Percentiles rank a stretch among this genome's conserved stretches.
Evolutionary conservation across 2,113 vertebrate species (phyloP).

Genomic region (Sapayoa aenigma): DNA sequence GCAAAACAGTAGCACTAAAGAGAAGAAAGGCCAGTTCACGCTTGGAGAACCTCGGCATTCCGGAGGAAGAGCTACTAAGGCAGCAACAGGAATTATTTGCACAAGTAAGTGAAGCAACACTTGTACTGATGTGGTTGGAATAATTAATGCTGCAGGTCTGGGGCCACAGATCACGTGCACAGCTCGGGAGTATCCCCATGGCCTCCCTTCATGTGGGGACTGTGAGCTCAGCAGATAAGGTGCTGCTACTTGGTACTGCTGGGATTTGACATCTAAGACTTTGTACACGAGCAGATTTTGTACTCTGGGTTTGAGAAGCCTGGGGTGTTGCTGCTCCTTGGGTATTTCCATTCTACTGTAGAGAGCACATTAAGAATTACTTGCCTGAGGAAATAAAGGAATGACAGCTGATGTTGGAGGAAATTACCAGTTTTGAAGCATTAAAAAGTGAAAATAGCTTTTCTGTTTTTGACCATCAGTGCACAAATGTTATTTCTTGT

Average conservation of each 20-base stretch:
- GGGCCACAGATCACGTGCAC: not conserved
- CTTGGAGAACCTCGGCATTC: constrained; percentile 97
- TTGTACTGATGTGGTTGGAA: not conserved
- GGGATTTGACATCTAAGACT: not conserved
- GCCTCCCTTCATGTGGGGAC: not conserved
- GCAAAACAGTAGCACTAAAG: constrained; percentile 98
- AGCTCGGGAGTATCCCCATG: not conserved
- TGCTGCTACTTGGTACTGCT: not conserved
- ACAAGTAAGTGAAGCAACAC: constrained; percentile 82
- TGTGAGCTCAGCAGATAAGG: not conserved
- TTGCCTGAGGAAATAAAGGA: not conserved
- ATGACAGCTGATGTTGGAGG: not conserved
- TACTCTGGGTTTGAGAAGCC: not conserved
- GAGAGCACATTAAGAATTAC: not conserved
- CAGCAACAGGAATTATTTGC: constrained; percentile 98
- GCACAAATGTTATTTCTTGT: not conserved
- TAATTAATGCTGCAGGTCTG: not conserved
- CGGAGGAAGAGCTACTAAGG: constrained; percentile 94
- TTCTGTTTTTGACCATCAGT: not conserved
- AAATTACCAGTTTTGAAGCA: not conserved
- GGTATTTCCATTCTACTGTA: not conserved
- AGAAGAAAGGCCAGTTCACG: constrained; percentile 96
- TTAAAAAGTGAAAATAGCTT: not conserved
- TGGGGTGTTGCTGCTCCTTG: not conserved
- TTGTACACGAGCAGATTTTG: not conserved